Base-by-base conservation (phyloP, 2,113 vertebrate genomes). In the Barbus barbus region DNA sequence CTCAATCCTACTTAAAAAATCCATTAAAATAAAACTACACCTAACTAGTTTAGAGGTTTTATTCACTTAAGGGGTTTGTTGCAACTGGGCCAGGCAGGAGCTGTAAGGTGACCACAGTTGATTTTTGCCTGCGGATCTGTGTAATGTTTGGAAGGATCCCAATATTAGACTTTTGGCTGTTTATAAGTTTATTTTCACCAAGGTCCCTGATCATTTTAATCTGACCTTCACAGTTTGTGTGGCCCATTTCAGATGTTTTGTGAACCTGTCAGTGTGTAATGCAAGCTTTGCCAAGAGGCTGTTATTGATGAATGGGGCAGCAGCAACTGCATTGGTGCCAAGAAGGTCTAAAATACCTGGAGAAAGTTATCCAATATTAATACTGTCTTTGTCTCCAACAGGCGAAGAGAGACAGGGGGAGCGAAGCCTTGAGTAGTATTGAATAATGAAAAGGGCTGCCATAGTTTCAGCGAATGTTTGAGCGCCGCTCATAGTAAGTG, bases 381-480 rank as follows among this genome's bases (percentile, higher is more conserved):
- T 36, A 3, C 33, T 36, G 33, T 36, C 33, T 36, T 36, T 36
- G 33, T 36, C 33, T 36, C 5, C 33, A 36, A 36, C 33, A 36
- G 33, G 33, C 33, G 33, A 36, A 41, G 89, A 89, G 16, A 63
- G 41, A 79, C 7, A 69, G 18, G 9, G 63, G 28, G 31, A 71
- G 63, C 7, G 38, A 44, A 69, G 83, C 78, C 83, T 67, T 77
- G 33, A 81, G 56, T 53, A 14, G 18, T n/a, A 18, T 79, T 85
- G 83, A 90, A 91, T 88, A 87, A 88, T 87, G 88, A 92, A 24
- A 0, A 82, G 6, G 48, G 82, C 83, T 83, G 86, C 85, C 56
- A 83, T 13, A 28, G 63, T 85, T 91, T 93, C 87, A 86, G 38
- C n/a, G 78, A 82, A 81, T 81, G 78, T 87, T 87, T 89, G 85